These are phyloP conservation scores for Leucophora obtusa DNA, from an alignment of 2,888 invertebrate species.

Conservation along the genomic window DNA sequence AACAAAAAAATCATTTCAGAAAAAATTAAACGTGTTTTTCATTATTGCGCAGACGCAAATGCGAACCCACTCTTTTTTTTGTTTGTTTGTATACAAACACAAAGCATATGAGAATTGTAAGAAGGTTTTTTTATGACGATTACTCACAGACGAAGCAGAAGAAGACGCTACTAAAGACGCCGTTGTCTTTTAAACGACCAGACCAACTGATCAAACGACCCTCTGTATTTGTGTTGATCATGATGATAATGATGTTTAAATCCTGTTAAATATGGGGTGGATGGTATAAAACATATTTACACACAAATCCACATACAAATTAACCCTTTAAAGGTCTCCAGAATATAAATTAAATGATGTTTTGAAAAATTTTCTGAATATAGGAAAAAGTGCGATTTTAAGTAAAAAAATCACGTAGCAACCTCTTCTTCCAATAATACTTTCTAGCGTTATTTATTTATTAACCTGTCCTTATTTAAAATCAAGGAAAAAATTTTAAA, in stretches of 20 bases:
- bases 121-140: conserved; percentile 32
- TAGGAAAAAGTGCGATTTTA: too few relatives aligned
- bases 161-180: conserved; percentile 37
- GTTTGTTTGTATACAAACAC: neutral
- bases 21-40: conserved; percentile 58
- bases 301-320: neutral
- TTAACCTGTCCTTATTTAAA: too few relatives aligned
- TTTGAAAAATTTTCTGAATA: too few relatives aligned
- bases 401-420: too few relatives aligned
- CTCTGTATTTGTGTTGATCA: conserved; percentile 31
- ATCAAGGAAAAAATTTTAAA: too few relatives aligned
- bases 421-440: too few relatives aligned
- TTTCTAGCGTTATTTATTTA: too few relatives aligned
- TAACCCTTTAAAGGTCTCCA: neutral
- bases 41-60: conserved; percentile 63
- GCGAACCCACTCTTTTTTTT: conserved; percentile 60
- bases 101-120: conserved; percentile 6
- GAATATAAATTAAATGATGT: too few relatives aligned
- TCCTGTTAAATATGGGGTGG: conserved; percentile 63
- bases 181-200: conserved; percentile 41
- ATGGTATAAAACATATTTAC: conserved; percentile 25
- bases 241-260: conserved; percentile 58
- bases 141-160: conserved; percentile 39
- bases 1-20: conserved; percentile 13
- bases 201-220: conserved; percentile 48